phyloP scores from a whole-genome alignment of 2,113 vertebrate genomes.

The Phrynosoma blainvillii region DNA sequence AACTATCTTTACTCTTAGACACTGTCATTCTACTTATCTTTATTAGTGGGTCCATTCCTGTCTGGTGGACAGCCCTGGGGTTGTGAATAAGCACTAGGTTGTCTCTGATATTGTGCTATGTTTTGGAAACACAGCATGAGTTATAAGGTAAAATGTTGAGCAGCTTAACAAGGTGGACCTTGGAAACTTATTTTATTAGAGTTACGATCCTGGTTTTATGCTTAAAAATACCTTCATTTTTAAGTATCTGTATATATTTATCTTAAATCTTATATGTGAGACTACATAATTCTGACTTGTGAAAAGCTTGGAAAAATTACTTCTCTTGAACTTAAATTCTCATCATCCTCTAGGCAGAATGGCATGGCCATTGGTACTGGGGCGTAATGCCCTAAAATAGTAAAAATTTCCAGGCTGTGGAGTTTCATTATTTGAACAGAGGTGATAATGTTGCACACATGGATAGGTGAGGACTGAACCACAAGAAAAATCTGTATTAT shows the following conservation, averaged over 20 bases:
- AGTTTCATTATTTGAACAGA: too few species aligned
- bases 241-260: not conserved
- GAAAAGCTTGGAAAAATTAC: too few species aligned
- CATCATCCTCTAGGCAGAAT: too few species aligned
- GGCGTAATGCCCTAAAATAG: too few species aligned
- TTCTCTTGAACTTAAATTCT: too few species aligned
- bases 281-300: too few species aligned
- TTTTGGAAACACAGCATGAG: not conserved
- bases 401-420: too few species aligned
- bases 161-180: not conserved
- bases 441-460: slow-evolving; percentile 11
- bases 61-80: not conserved
- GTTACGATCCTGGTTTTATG: not conserved
- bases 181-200: not conserved
- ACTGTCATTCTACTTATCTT: not conserved
- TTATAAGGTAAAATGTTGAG: not conserved
- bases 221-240: slow-evolving; percentile 31
- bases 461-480: not conserved
- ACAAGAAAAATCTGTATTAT: slow-evolving; percentile 2
- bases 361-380: too few species aligned
- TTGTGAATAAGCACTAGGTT: not conserved
- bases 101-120: not conserved
- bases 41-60: not conserved
- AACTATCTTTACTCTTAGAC: not conserved
- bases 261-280: too few species aligned